Evolutionary conservation across 1,140 invertebrate genomes (phyloP), one percentile per base, ranked within the genome.

Genomic region (Pinna nobilis): DNA sequence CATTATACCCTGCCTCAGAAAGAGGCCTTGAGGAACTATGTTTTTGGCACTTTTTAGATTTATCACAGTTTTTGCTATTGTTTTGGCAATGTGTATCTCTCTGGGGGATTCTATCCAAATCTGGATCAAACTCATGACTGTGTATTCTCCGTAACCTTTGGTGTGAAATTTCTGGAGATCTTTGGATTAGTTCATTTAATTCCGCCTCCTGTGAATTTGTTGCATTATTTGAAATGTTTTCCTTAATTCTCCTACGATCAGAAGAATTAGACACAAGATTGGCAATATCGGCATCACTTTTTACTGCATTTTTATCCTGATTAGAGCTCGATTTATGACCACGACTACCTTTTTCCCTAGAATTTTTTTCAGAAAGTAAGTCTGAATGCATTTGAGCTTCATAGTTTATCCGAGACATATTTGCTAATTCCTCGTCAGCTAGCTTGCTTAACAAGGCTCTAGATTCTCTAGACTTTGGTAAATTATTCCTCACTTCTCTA

Each of bases 351-450:
- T n/a, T n/a, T 57, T 15, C 25, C 28, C 39, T n/a, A 44, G 61
- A 18, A 32, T 50, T 57, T 49, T 37, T 18, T 33, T 35, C 55
- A 35, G 33, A 35, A 15, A 47, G 20, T 20, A 47, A 13, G 15
- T 68, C 37, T 20, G 69, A 28, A 47, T 74, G 65, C 7, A 63
- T 35, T 30, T 68, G 67, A 41, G 73, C 73, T 33, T 69, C 50
- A 49, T 65, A 70, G 41, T 75, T 75, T 20, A 50, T 68, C 28
- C 50, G 65, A 1, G 73, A 75, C 73, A 70, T 70, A 13, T 44
- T 30, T 25, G 73, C 50, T 2, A 75, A 49, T 66, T 75, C 61
- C 18, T 75, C 53, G 53, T 75, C 73, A 0, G 61, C 73, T 30
- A 57, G 23, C 25, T 47, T 50, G 37, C 67, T 55, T 11, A 65